Base-by-base conservation (phyloP, 2,797 vertebrate species). In the Otolemur crassicaudatus region DNA sequence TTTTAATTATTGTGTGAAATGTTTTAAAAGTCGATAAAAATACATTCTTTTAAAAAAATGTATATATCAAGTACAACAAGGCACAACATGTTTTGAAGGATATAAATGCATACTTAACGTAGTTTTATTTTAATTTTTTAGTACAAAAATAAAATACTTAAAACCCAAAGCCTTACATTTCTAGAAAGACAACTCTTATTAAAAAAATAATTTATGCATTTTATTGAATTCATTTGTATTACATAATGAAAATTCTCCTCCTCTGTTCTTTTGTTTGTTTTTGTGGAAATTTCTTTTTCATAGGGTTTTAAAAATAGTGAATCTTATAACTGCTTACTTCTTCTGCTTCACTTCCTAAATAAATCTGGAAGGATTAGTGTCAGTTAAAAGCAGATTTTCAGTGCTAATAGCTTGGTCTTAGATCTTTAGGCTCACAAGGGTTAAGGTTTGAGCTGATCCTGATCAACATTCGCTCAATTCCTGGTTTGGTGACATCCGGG, bases 131-230 rank as follows among this genome's bases (percentile, higher is more conserved):
- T 87, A 37, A 82, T 86, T 91, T 67, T 80, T 83, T 53, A 88
- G 60, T 91, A 95, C 53, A 90, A 49, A 90, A 90, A 87, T 69
- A 70, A 89, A 72, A 94, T 96, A 73, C 31, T 91, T 95, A 79
- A 70, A 88, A 40, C 7, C 17, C 53, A 93, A 87, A 11, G 2
- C 40, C 80, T 70, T 88, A 90, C 14, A 20, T 95, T 95, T 81
- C 23, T 29, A 82, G 34, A 93, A 72, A 83, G 27, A 40, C 2
- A 92, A 37, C 2, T 58, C 17, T 46, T 65, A 34, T 67, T 7
- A 2, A 4, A 23, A 93, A 90, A 72, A 75, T 75, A 22, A 70
- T 37, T 70, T 69, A 58, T 65, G 25, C 34, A 5, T 83, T 88
- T 93, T 76, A 22, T 63, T 20, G 63, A 88, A 69, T 58, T 97